Evolutionary conservation across 2,888 invertebrate species (phyloP).

Genomic region (Torymus aiolomorphi): DNA sequence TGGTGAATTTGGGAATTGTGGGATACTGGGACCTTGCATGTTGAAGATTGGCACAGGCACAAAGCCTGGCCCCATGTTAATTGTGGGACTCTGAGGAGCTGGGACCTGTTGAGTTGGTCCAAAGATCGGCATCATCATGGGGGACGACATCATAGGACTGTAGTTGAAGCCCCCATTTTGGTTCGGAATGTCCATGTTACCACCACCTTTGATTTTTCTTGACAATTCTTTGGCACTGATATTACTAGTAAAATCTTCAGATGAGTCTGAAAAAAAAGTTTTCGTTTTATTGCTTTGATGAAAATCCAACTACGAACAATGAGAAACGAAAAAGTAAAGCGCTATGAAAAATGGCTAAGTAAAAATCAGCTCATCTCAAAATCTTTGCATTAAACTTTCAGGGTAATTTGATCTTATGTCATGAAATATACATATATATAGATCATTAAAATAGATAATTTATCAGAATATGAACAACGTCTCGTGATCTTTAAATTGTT

Average conservation of each 20-base stretch:
- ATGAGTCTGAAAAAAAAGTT: conserved; percentile 26
- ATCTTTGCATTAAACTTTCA: no score
- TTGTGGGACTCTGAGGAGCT: conserved; percentile 65
- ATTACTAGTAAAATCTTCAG: conserved; percentile 23
- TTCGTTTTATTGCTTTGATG: neutral
- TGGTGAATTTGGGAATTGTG: conserved; percentile 77
- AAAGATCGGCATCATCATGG: conserved; percentile 80
- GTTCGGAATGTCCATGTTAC: conserved; percentile 74
- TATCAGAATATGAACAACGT: no score
- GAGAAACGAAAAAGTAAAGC: no score
- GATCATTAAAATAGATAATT: no score
- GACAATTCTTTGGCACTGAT: conserved; percentile 63
- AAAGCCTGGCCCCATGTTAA: conserved; percentile 77
- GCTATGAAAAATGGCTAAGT: no score
- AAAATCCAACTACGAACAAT: no score
- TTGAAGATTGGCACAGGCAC: conserved; percentile 81
- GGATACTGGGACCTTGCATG: conserved; percentile 81
- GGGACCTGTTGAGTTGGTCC: conserved; percentile 80
- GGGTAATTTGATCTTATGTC: no score
- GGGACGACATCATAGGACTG: conserved; percentile 77
- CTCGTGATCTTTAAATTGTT: no score
- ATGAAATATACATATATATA: no score
- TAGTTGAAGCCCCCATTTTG: conserved; percentile 72
- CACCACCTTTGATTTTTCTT: conserved; percentile 71
- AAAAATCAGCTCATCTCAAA: no score